These are phyloP conservation scores for Agonum fuliginosum DNA, from an alignment of 2,888 invertebrate species.

Conservation along the genomic window DNA sequence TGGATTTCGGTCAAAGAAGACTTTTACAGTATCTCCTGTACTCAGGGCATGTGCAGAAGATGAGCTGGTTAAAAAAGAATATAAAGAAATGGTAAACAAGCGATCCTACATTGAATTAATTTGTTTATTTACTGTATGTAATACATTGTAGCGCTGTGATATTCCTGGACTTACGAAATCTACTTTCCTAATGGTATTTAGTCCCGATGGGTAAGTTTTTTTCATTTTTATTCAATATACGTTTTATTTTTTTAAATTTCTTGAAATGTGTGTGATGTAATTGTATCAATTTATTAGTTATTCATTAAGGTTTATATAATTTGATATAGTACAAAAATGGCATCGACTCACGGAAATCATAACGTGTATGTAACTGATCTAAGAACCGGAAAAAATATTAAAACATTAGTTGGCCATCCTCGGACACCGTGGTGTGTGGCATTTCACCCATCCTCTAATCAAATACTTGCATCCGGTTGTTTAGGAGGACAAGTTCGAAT, in stretches of 20 bases:
- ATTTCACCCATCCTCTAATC: slow-evolving; percentile 89
- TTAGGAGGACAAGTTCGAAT: slow-evolving; percentile 92
- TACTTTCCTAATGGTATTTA: slow-evolving; percentile 91
- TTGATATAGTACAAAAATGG: slow-evolving; percentile 81
- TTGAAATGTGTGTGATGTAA: not conserved
- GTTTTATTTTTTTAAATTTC: slow-evolving; percentile 11
- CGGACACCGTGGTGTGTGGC: slow-evolving; percentile 94
- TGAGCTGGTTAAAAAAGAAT: slow-evolving; percentile 77
- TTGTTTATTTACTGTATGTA: not conserved
- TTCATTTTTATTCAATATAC: not conserved
- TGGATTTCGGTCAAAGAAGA: slow-evolving; percentile 48
- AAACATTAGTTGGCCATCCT: slow-evolving; percentile 87
- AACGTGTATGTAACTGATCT: slow-evolving; percentile 90
- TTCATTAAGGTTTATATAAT: slow-evolving; percentile 35
- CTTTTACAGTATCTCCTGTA: slow-evolving; percentile 69
- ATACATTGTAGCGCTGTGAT: slow-evolving; percentile 78
- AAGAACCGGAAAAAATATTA: slow-evolving; percentile 84
- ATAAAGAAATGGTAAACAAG: slow-evolving; percentile 78
- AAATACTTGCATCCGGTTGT: slow-evolving; percentile 91
- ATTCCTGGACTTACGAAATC: slow-evolving; percentile 85
- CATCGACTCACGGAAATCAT: slow-evolving; percentile 93
- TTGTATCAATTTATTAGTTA: slow-evolving; percentile 33
- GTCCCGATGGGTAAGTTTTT: slow-evolving; percentile 86
- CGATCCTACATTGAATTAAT: not conserved
- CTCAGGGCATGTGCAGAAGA: slow-evolving; percentile 75